Conservation (phyloP, 1,140 invertebrate species). For the Orchesella cincta region DNA sequence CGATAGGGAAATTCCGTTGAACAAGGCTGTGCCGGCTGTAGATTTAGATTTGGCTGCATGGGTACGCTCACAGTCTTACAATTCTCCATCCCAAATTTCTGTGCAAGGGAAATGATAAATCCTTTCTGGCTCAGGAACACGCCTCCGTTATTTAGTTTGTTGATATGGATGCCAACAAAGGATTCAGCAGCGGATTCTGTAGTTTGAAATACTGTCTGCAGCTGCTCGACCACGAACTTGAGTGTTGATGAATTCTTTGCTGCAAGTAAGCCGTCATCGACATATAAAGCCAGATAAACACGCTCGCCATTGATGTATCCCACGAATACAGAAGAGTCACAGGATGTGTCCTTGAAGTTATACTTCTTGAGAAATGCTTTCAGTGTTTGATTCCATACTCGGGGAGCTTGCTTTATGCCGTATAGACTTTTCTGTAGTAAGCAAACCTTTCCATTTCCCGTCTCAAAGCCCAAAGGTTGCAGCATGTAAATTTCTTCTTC, state of each 20-base stretch:
- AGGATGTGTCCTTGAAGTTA: constrained; percentile 52
- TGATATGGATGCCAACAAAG: neutral
- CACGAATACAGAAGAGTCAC: constrained; percentile 54
- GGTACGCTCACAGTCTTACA: neutral
- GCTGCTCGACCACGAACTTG: constrained; percentile 43
- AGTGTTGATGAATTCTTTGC: constrained; percentile 50
- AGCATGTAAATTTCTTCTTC: constrained; percentile 54
- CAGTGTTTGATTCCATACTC: constrained; percentile 39
- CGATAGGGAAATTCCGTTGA: constrained; percentile 47
- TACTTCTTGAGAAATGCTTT: constrained; percentile 49
- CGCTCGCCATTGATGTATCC: constrained; percentile 36
- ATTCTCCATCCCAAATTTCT: neutral
- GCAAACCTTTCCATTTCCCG: constrained; percentile 43
- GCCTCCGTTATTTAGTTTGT: neutral
- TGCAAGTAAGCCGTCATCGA: constrained; percentile 57
- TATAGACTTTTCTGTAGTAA: constrained; percentile 52
- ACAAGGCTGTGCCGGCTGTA: neutral
- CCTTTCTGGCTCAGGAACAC: neutral
- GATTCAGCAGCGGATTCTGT: neutral
- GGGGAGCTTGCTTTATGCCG: constrained; percentile 48
- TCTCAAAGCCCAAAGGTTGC: constrained; percentile 35
- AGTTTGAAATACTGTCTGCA: constrained; percentile 36
- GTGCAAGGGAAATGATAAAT: neutral
- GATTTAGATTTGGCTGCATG: neutral
- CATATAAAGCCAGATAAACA: constrained; percentile 54